Conservation (phyloP, 2,888 invertebrate species). For the Seira musarum region DNA sequence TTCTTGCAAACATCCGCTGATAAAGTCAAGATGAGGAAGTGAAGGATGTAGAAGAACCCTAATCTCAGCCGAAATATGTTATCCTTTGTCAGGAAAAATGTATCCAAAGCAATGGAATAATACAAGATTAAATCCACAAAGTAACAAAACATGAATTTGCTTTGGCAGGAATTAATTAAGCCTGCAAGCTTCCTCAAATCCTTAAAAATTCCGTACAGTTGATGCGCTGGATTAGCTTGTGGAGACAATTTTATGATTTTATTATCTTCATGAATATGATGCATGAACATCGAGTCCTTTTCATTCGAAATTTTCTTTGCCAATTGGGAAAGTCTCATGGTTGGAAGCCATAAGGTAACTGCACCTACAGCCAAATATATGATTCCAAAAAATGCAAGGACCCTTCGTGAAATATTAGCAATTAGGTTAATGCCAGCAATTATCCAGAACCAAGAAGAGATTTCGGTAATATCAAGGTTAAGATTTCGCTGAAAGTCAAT, state of each 20-base stretch:
- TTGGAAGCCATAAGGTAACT: not conserved
- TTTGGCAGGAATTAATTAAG: no score
- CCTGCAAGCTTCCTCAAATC: no score
- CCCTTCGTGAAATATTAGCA: not conserved
- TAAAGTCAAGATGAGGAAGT: no score
- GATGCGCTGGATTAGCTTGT: not conserved
- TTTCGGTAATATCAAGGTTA: not conserved
- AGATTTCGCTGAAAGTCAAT: not conserved
- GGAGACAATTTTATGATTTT: not conserved
- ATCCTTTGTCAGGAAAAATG: no score
- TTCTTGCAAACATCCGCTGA: no score
- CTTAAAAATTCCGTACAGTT: no score
- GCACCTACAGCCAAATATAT: not conserved
- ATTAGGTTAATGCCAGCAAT: not conserved
- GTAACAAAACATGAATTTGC: no score
- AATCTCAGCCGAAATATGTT: no score
- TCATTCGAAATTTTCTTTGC: slow-evolving; percentile 1
- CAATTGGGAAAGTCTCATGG: not conserved
- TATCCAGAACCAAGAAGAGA: not conserved
- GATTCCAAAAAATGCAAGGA: not conserved
- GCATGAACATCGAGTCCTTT: not conserved
- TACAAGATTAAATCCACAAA: no score
- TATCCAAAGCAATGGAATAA: no score
- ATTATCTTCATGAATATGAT: slow-evolving; percentile 10
- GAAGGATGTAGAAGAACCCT: no score